Evolutionary conservation across 1,140 invertebrate genomes (phyloP).

Genomic region (Lamellibrachia luymesi): DNA sequence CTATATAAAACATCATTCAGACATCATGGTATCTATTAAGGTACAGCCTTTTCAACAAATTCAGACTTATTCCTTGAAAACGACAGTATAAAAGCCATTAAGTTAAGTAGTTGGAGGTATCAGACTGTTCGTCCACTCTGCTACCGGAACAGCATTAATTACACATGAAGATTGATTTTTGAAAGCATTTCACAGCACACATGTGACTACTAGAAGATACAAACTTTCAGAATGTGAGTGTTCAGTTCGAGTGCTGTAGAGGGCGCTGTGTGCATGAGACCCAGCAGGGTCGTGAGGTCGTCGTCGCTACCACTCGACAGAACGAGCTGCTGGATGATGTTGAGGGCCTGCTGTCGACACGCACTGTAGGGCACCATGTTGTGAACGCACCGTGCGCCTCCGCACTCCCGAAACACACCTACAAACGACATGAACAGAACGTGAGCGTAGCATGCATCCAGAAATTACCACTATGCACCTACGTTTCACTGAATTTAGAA

Average conservation of each 20-base stretch:
- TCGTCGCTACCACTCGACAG: slow-evolving; percentile 89
- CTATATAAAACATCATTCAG: too few relatives aligned
- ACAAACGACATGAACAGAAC: not conserved
- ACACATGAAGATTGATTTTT: not conserved
- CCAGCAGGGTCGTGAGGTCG: slow-evolving; percentile 88
- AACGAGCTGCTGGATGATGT: slow-evolving; percentile 77
- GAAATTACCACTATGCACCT: not conserved
- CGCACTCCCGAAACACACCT: slow-evolving; percentile 84
- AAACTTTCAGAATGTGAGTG: slow-evolving; percentile 83
- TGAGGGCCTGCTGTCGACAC: slow-evolving; percentile 77
- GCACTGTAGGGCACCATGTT: slow-evolving; percentile 83
- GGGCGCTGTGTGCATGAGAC: slow-evolving; percentile 84
- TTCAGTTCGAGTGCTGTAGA: slow-evolving; percentile 78
- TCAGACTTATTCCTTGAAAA: too few relatives aligned
- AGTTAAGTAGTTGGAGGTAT: too few relatives aligned
- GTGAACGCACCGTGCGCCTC: slow-evolving; percentile 86
- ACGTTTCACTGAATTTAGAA: not conserved
- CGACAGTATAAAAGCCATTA: too few relatives aligned
- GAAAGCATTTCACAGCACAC: not conserved
- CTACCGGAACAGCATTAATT: not conserved
- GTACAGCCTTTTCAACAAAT: too few relatives aligned
- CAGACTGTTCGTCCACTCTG: not conserved
- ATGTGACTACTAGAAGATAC: not conserved
- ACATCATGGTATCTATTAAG: too few relatives aligned
- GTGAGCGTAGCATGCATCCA: not conserved